Evolutionary conservation across 2,113 vertebrate species (phyloP).

Genomic region (cattle (Bos taurus)): ARS-UCD2.0 NC_037330.1:94240501-94241000

Average conservation of each 20-base stretch:
- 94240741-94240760: background rate
- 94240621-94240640: background rate
- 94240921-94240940: background rate
- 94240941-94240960: background rate
- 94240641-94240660: background rate
- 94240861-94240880: background rate
- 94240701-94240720: background rate
- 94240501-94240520: background rate
- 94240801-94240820: background rate
- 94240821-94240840: background rate
- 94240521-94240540: background rate
- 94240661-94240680: background rate
- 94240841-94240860: background rate
- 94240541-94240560: background rate
- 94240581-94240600: background rate
- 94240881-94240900: rapidly evolving
- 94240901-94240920: background rate
- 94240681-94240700: background rate
- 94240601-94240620: background rate
- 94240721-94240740: background rate
- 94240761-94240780: background rate
- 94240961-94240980: background rate
- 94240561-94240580: background rate
- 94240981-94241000: background rate
- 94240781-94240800: background rate